Evolutionary conservation across 2,888 invertebrate genomes (phyloP).

Genomic region (Troglohyphantes excavatus): DNA sequence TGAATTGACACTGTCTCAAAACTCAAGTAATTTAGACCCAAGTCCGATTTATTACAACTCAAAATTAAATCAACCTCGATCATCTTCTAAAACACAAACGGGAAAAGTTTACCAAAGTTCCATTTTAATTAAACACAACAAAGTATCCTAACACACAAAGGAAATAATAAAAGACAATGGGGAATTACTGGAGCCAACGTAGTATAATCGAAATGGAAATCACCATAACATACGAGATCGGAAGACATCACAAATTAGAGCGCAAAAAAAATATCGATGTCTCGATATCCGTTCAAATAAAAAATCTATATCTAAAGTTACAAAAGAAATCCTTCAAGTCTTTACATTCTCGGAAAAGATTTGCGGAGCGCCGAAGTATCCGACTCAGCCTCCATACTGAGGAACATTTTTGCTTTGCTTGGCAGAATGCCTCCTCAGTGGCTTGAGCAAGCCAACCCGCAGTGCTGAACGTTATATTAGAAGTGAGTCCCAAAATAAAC

Average conservation of each 20-base stretch:
- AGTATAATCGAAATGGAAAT: background rate
- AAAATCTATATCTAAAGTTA: background rate
- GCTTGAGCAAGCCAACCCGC: slow-evolving; percentile 70
- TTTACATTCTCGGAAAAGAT: slow-evolving; percentile 38
- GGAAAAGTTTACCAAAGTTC: background rate
- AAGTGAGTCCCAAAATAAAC: slow-evolving; percentile 67
- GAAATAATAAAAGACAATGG: background rate
- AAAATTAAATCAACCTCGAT: background rate
- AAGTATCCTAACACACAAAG: background rate
- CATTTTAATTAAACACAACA: background rate
- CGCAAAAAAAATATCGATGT: background rate
- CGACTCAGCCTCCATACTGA: slow-evolving; percentile 56
- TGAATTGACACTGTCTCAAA: background rate
- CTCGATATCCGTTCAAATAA: background rate
- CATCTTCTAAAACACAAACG: background rate
- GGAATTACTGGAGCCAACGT: background rate
- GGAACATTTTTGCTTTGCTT: slow-evolving; percentile 70
- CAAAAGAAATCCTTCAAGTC: slow-evolving; percentile 22
- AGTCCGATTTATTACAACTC: background rate
- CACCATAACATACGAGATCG: background rate
- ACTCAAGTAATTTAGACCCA: background rate
- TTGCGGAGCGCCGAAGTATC: slow-evolving; percentile 26
- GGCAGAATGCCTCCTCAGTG: slow-evolving; percentile 72
- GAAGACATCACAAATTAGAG: background rate
- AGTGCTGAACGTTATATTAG: slow-evolving; percentile 71